These are phyloP conservation scores for Pagetopsis macropterus DNA, from an alignment of 2,797 vertebrate genomes.

Conservation along the genomic window DNA sequence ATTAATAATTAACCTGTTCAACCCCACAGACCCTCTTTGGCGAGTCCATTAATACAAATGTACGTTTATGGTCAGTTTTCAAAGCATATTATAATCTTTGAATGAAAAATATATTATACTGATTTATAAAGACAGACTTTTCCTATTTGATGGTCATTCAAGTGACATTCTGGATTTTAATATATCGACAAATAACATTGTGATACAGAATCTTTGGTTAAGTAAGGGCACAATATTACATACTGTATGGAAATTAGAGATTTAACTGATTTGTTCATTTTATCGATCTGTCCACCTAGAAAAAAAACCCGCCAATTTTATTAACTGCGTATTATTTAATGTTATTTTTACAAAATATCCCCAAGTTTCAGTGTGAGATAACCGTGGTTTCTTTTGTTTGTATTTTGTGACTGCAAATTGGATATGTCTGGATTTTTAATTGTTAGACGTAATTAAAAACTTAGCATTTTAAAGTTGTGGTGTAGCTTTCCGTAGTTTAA, in stretches of 20 bases:
- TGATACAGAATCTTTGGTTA: neutral
- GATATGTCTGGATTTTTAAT: no score
- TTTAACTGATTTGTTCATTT: neutral
- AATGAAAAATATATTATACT: neutral
- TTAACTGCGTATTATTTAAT: neutral
- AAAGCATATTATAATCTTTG: neutral
- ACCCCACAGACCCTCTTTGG: neutral
- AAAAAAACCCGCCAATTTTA: neutral
- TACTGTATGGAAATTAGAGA: no score
- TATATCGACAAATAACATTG: neutral
- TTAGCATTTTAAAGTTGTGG: no score
- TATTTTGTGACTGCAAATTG: no score
- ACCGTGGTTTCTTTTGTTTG: no score
- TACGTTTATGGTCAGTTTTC: neutral
- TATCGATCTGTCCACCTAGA: neutral
- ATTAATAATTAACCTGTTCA: constrained; percentile 57
- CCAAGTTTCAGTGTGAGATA: no score
- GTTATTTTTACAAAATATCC: neutral
- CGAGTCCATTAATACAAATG: constrained; percentile 14
- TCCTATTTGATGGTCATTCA: neutral
- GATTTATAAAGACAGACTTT: neutral
- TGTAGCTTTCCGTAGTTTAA: neutral
- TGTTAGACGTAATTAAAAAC: no score
- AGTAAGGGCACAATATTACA: neutral
- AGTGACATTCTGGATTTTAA: neutral